These are phyloP conservation scores for Homarus americanus DNA, from an alignment of 1,140 invertebrate species.

Conservation along the genomic window DNA sequence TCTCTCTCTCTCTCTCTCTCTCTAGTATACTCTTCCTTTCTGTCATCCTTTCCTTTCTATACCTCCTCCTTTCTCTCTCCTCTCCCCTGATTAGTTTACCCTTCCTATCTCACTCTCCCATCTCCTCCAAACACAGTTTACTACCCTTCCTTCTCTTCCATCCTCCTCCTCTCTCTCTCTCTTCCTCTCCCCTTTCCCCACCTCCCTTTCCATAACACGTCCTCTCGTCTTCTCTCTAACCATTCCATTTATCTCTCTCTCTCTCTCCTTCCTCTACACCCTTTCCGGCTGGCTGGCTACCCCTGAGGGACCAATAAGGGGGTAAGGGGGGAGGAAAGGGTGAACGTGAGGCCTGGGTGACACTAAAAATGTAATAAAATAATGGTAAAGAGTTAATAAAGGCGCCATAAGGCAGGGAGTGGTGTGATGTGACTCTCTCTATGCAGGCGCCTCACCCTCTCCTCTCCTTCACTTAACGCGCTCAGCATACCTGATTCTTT, in stretches of 20 bases:
- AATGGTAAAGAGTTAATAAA: conserved; percentile 55
- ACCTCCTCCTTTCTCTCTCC: background rate
- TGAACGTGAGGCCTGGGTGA: background rate
- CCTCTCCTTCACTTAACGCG: background rate
- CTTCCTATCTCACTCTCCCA: background rate
- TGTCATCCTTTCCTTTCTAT: background rate
- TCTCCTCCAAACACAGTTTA: background rate
- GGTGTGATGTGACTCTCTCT: conserved; percentile 1
- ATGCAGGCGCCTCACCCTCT: background rate
- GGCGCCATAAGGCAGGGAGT: background rate
- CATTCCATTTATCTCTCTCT: too few species aligned
- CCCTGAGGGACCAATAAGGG: conserved; percentile 15
- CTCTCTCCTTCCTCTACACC: background rate
- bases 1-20: background rate
- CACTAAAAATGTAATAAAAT: conserved; percentile 43
- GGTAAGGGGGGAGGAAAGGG: background rate
- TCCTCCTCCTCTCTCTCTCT: background rate
- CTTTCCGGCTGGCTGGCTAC: background rate
- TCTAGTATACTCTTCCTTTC: background rate
- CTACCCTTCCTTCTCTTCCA: background rate
- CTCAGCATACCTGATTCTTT: background rate
- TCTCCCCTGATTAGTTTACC: background rate
- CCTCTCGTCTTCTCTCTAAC: background rate
- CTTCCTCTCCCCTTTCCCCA: background rate
- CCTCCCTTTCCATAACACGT: background rate